Base-by-base conservation (phyloP, 1,140 invertebrate species). In the Bombus polaris region DNA sequence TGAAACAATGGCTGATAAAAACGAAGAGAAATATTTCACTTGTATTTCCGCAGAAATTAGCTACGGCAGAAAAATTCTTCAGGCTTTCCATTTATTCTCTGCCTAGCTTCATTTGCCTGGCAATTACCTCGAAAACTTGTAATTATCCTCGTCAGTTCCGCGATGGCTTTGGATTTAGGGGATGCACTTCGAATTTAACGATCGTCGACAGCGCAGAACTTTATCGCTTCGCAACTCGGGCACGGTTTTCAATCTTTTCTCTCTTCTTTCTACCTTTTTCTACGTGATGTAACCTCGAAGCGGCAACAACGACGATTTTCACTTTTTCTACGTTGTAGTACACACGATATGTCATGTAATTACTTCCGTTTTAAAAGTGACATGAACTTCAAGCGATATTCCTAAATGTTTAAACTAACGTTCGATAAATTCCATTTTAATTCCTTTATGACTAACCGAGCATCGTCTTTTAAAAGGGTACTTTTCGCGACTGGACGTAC, bases 121-220 rank as follows among this genome's bases (percentile, higher is more conserved):
- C 81, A 89, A 89, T 85, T 89, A 83, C 66, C 65, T 79, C 25
- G 72, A 44, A 80, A 89, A 87, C 81, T 72, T 81, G 88, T 75
- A 87, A 90, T 90, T 90, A 90, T 89, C 81, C 81, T 53, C 78
- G 81, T 87, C 76, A 74, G 77, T 87, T 90, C 87, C 84, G 87
- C 88, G 85, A 89, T 81, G 66, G 84, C 66, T 53, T 65, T n/a
- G 79, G 65, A 89, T 89, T 89, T 86, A 79, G 59, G 66, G 44
- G 81, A 65, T 53, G 81, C 57, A 44, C 68, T 77, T 87, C 57
- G 62, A 76, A 85, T 75, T 90, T 90, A 90, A 90, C 68, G 88
- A 83, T 81, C 86, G 53, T 22, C 77, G 81, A 42, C 62, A 39
- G 47, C 39, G 75, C 81, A 68, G 75, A 85, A 81, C 73, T 89